Evolutionary conservation across 2,888 invertebrate genomes (phyloP), one percentile per base, ranked within the genome.

Genomic region (Drosophila barbarae): DNA sequence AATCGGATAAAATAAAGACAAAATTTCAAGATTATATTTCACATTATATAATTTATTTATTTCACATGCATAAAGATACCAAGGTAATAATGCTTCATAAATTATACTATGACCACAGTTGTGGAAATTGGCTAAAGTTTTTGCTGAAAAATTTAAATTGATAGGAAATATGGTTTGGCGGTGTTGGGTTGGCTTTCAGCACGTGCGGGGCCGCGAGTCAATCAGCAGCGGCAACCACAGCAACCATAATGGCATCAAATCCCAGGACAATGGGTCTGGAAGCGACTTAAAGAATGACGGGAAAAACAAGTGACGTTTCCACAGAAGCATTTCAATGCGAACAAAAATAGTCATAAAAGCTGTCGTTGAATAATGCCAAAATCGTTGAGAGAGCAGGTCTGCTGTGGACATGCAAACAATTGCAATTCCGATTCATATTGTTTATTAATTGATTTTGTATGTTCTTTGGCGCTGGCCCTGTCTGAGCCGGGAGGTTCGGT

Each of bases 81-180:
- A 26, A 26, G 26, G 9, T 42, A 3, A 6, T 30, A 28, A 18
- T 30, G n/a, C n/a, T 46, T 30, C 12, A 46, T 30, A 0, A 46
- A 5, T 30, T 9, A 7, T 9, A 32, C 18, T 5, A 5, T 6
- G 2, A 28, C 35, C 36, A 2, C 30, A 44, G 30, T 15, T 54
- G 35, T 39, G 28, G 13, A 66, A 53, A 30, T 44, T 46, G 30
- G 30, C 52, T 50, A 39, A 74, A 73, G 52, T 69, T 73, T 75
- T 41, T 53, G 53, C 54, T 58, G 58, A 73, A 74, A 72, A 74
- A 78, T 66, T 71, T 74, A 72, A 79, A 82, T 69, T 72, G 69
- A 73, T 79, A 61, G 65, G 67, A 60, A 74, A 83, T 71, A 66
- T 72, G 63, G 73, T 69, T 69, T 74, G 69, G 60, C 63, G 35